Base-by-base conservation (phyloP, 2,888 invertebrate species). In the Trichacis sp. region DNA sequence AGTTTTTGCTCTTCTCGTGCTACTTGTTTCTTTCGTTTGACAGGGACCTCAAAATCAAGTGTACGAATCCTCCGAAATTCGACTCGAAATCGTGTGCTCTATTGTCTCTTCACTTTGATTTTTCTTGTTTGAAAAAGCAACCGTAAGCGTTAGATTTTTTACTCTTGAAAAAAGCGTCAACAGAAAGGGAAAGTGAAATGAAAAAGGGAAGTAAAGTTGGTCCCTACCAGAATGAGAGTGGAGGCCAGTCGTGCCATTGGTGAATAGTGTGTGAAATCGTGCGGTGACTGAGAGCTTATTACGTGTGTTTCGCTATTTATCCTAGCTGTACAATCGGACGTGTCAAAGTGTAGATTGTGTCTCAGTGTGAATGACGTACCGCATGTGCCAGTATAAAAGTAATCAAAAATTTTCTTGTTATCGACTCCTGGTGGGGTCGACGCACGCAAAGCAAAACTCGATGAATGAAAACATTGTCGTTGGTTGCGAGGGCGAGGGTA, bases 391-490 rank as follows among this genome's bases (percentile, higher is more conserved):
- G 60, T 68, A 64, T 69, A 46, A 71, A 73, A 79, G 75, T 77
- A 79, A 76, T 77, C 76, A 72, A 75, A 73, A 77, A 77, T 74
- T 79, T 70, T 75, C 75, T n/a, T n/a, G n/a, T 72, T 72, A 77
- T 79, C 79, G 73, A 71, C 68, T 72, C 64, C 71, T 73, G 67
- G 69, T 11, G 18, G 20, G 20, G 11, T 11, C 52, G 48, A 45
- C 50, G 43, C 40, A 66, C 75, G 73, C 73, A n/a, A 80, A 79
- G 77, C 77, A 75, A 81, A 80, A 77, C 78, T 77, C 77, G 81
- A 78, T 79, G 77, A 78, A 79, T 80, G 78, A 81, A 80, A 81
- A 81, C 75, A 80, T 81, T 80, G 77, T 81, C 74, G 74, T 80
- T 81, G 81, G 81, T 81, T 78, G 78, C 80, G 71, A 72, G 76